Percentiles rank a stretch among this genome's conserved stretches.
These are phyloP conservation scores for Nylanderia fulva DNA, from an alignment of 1,140 invertebrate genomes.

Conservation along the genomic window DNA sequence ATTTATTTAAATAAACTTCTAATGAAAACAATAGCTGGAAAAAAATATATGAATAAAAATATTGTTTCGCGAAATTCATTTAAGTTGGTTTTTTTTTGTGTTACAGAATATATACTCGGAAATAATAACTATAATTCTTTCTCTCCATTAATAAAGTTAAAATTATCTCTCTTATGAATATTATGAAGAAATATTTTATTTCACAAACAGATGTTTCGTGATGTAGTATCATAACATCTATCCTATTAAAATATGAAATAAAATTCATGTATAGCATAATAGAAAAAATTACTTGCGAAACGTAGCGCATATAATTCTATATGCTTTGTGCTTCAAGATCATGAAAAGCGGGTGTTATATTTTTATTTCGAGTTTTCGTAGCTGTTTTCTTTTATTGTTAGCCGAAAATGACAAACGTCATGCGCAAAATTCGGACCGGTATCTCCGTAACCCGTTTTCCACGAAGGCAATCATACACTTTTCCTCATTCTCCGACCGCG, in stretches of 20 bases:
- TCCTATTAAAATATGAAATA: constrained; percentile 10
- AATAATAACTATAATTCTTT: neutral
- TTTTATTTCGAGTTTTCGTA: neutral
- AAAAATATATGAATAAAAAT: neutral
- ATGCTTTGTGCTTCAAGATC: neutral
- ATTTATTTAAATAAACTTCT: no score
- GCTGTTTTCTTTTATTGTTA: neutral
- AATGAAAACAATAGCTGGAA: no score
- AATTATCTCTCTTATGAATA: neutral
- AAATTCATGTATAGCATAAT: neutral
- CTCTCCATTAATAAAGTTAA: neutral
- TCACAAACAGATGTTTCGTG: neutral
- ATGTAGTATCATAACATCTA: constrained; percentile 8
- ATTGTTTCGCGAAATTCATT: neutral
- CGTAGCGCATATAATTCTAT: neutral
- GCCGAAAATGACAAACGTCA: constrained; percentile 24
- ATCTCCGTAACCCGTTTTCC: constrained; percentile 20
- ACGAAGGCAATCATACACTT: constrained; percentile 2
- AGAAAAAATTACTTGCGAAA: neutral
- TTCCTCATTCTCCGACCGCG: constrained; percentile 7
- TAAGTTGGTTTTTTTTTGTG: neutral
- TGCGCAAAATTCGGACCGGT: neutral
- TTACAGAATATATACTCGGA: neutral
- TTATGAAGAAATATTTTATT: neutral
- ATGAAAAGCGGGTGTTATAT: constrained; percentile 6